Evolutionary conservation across 2,888 invertebrate genomes (phyloP), one percentile per base, ranked within the genome.

Genomic region (Allophyes oxyacanthae): DNA sequence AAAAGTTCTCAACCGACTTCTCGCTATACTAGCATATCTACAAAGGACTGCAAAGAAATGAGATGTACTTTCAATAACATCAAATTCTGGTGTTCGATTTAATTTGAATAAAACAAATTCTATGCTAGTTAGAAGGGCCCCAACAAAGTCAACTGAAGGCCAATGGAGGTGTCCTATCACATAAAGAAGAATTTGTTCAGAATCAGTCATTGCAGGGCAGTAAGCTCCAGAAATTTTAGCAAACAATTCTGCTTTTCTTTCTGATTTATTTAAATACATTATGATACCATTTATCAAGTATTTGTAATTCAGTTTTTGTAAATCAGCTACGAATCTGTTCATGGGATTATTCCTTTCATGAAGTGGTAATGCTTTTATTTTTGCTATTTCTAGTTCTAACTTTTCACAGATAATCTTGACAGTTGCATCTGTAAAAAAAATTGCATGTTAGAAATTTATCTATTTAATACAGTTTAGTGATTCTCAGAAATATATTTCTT

Each of bases 31-130:
- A 45, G 83, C 85, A 64, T 86, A 86, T 67, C 88, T 84, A 69
- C 94, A 94, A 13, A 92, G 59, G 9, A 90, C 72, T 6, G 92
- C 91, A 79, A 90, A 94, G 55, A 94, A 90, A 72, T 90, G 90
- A 0, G 94, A 83, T 75, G 90, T 70, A 53, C 84, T 87, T 67
- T 92, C 92, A 34, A 93, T 82, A 2, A 79, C 77, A n/a, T 82
- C 81, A 63, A 91, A 88, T 1, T 85, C 82, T 5, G 93, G 92
- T 3, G 89, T 82, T 44, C 76, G 77, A 59, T 89, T 90, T 6
- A 94, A 72, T 67, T 84, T 83, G 58, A 94, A 93, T 38, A 94
- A 52, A 32, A 80, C 71, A 63, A 83, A 89, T 68, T 94, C 93
- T 25, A 93, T 90, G 41, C 80, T 85, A 9, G 56, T 68, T 53